Evolutionary conservation across 2,797 vertebrate species (phyloP).

Genomic region (Mus spretus): DNA sequence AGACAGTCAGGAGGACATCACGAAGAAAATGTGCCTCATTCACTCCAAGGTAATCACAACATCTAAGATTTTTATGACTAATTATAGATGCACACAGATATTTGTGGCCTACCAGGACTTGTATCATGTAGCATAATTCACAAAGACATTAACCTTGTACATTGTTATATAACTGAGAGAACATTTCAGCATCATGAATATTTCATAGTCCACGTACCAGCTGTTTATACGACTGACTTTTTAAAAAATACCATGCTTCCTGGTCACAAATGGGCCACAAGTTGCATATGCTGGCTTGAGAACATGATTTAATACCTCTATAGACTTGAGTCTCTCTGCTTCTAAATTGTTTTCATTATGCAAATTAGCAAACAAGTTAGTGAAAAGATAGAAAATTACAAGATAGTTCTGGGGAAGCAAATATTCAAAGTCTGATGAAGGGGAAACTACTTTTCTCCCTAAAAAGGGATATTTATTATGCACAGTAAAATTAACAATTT

Average conservation of each 20-base stretch:
- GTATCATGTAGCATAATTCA: background rate
- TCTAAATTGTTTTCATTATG: conserved; percentile 49
- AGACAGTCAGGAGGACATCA: conserved; percentile 43
- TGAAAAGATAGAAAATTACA: conserved; percentile 23
- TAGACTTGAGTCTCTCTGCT: conserved; percentile 54
- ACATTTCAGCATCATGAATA: conserved; percentile 40
- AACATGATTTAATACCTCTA: conserved; percentile 29
- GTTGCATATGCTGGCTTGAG: background rate
- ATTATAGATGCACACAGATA: conserved; percentile 66
- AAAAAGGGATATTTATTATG: background rate
- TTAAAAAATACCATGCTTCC: background rate
- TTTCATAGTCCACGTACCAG: conserved; percentile 18
- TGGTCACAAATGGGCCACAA: conserved; percentile 28
- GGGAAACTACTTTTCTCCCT: conserved; percentile 11
- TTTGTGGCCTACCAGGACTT: conserved; percentile 3
- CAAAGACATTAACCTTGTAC: background rate
- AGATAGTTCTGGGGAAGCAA: conserved; percentile 39
- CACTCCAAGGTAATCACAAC: conserved; percentile 64
- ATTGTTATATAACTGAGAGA: conserved; percentile 34
- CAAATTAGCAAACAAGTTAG: conserved; percentile 21
- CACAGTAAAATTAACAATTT: background rate
- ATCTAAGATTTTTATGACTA: conserved; percentile 62
- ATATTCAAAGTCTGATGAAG: background rate
- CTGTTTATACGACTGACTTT: background rate
- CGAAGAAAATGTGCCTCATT: conserved; percentile 49